Base-by-base conservation (phyloP, 2,113 vertebrate genomes). In the Etheostoma spectabile region DNA sequence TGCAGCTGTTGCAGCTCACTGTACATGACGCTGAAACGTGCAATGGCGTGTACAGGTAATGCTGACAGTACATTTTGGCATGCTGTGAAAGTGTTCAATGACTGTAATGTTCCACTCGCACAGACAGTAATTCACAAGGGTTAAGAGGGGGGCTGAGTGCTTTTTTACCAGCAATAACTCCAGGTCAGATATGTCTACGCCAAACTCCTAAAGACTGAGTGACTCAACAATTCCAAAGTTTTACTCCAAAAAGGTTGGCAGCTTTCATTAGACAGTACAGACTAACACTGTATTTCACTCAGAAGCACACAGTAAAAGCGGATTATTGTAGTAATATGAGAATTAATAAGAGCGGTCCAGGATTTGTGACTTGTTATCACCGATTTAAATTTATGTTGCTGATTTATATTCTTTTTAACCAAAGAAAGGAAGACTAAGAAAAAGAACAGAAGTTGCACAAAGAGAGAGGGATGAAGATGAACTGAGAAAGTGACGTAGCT, bases 151-250 rank as follows among this genome's bases (percentile, higher is more conserved):
- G 63, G 48, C 27, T 73, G 51, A 82, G 55, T 82, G 60, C 63
- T 83, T 89, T 81, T 64, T 74, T 69, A 87, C 64, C 49, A 80
- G 78, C 80, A 70, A 70, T 80, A 86, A 76, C 69, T 87, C 57
- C n/a, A 52, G 68, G 72, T 86, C 78, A 88, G 70, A 79, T 77
- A 76, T 8, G 15, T 81, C 21, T n/a, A 35, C 46, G 72, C 60
- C 82, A 86, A 84, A 87, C 65, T 82, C 63, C 77, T 77, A n/a
- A 64, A 82, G 59, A 75, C 22, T 15, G 13, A 60, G 49, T 89
- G 81, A 91, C 75, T 92, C 77, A 90, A 73, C 5, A 30, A 74
- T 88, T 88, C 81, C 84, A 86, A 22, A 38, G 30, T 79, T 82
- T 82, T 38, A 84, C 55, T 74, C 66, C 76, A 77, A 27, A 77